Conservation (phyloP, 2,797 vertebrate species). For the Carapus acus region DNA sequence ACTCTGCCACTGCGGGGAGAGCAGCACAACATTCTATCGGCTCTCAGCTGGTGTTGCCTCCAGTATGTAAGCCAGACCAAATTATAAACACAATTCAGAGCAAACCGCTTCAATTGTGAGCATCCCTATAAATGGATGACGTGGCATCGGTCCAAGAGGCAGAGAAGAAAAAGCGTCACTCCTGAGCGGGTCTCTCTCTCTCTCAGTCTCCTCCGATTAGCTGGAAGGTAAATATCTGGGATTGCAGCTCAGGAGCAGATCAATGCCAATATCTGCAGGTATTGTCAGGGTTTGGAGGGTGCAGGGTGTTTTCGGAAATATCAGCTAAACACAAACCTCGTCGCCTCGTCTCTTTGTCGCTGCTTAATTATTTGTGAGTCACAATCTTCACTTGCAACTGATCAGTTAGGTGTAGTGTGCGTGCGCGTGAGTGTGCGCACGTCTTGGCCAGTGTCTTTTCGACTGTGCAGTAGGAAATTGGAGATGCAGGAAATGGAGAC, state of each 20-base stretch:
- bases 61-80: constrained; percentile 25
- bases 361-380: constrained; percentile 24
- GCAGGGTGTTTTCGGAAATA: constrained; percentile 61
- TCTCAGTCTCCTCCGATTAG: constrained; percentile 63
- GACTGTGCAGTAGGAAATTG: constrained; percentile 22
- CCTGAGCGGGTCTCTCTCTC: constrained; percentile 34
- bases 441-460: constrained; percentile 16
- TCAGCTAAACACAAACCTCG: constrained; percentile 54
- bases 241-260: constrained; percentile 56
- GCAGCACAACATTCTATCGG: constrained; percentile 13
- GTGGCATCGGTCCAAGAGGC: constrained; percentile 42
- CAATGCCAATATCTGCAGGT: constrained; percentile 71
- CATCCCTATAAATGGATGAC: constrained; percentile 36
- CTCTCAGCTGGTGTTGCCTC: constrained; percentile 7
- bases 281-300: too few species aligned
- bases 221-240: constrained; percentile 64
- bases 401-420: constrained; percentile 15
- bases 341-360: constrained; percentile 35
- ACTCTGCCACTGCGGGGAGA: constrained; percentile 1
- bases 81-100: constrained; percentile 22
- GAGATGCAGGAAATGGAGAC: constrained; percentile 45
- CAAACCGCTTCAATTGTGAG: constrained; percentile 26
- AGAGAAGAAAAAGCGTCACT: constrained; percentile 39
- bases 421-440: constrained; percentile 25
- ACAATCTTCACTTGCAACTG: constrained; percentile 29